These are phyloP conservation scores for Daktulosphaira vitifoliae DNA, from an alignment of 1,140 invertebrate species.

Conservation along the genomic window DNA sequence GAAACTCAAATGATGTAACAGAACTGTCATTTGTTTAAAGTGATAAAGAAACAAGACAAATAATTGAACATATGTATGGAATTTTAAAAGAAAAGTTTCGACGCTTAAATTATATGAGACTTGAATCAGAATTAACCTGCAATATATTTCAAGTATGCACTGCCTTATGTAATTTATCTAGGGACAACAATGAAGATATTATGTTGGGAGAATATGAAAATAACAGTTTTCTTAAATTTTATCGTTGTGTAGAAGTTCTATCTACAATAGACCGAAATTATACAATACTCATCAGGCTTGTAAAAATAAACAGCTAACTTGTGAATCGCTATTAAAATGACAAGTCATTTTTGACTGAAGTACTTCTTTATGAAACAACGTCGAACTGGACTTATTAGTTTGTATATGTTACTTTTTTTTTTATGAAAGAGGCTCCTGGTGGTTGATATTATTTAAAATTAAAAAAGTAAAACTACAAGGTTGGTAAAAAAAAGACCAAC, in stretches of 20 bases:
- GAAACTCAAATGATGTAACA: background rate
- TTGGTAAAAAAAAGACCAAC: too few relatives aligned
- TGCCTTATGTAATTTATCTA: background rate
- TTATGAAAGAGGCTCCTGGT: background rate
- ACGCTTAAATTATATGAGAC: conserved; percentile 36
- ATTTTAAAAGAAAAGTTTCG: conserved; percentile 39
- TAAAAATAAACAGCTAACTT: conserved; percentile 9
- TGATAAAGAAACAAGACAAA: conserved; percentile 37
- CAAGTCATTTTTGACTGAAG: too few relatives aligned
- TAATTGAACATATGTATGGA: conserved; percentile 37
- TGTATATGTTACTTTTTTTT: conserved; percentile 16
- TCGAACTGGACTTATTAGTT: background rate
- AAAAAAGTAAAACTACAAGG: too few relatives aligned
- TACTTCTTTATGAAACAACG: background rate
- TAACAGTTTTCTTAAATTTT: too few relatives aligned
- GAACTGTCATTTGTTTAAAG: conserved; percentile 13
- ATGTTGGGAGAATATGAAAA: too few relatives aligned
- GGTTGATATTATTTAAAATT: too few relatives aligned
- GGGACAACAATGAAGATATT: too few relatives aligned
- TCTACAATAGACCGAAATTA: too few relatives aligned
- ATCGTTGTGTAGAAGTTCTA: too few relatives aligned
- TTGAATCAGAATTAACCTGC: conserved; percentile 17
- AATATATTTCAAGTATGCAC: background rate
- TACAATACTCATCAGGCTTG: background rate
- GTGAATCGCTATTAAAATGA: background rate